Conservation (phyloP, 1,140 invertebrate species). For the Calliopsis andreniformis region DNA sequence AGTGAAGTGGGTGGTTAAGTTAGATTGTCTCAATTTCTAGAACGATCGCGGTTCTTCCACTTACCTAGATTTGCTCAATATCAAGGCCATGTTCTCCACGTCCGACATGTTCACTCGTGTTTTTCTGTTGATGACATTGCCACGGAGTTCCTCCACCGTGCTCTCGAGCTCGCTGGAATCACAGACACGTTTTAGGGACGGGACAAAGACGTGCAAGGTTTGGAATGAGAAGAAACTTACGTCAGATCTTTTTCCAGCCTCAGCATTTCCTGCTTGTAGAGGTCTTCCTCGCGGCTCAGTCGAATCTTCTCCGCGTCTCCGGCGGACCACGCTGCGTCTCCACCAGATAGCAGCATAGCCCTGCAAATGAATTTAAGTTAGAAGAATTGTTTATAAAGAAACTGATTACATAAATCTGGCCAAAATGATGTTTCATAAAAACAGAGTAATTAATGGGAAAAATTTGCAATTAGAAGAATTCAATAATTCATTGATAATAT, state of each 20-base stretch:
- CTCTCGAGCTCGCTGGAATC: slow-evolving; percentile 90
- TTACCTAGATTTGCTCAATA: slow-evolving; percentile 92
- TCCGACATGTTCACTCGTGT: slow-evolving; percentile 97
- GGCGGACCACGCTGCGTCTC: slow-evolving; percentile 83
- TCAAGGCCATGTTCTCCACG: slow-evolving; percentile 97
- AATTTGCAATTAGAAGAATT: too few relatives aligned
- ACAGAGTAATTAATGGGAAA: too few relatives aligned
- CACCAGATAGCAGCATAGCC: slow-evolving; percentile 85
- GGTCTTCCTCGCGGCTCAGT: slow-evolving; percentile 89
- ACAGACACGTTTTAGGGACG: not conserved
- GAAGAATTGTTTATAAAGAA: too few relatives aligned
- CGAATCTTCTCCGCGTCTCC: slow-evolving; percentile 85
- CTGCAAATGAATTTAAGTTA: slow-evolving; percentile 66
- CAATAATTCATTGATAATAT: too few relatives aligned
- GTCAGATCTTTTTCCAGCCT: slow-evolving; percentile 95
- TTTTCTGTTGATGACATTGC: slow-evolving; percentile 96
- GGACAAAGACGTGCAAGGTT: too few relatives aligned
- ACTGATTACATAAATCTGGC: too few relatives aligned
- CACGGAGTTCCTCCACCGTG: slow-evolving; percentile 95
- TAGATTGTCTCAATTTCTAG: too few relatives aligned
- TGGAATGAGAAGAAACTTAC: slow-evolving; percentile 82
- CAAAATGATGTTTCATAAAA: too few relatives aligned
- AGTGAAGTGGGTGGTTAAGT: not conserved
- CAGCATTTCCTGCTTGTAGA: slow-evolving; percentile 95
- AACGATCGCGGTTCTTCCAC: not conserved